Evolutionary conservation across 2,113 vertebrate species (phyloP).

Genomic region (Beaufortia kweichowensis): DNA sequence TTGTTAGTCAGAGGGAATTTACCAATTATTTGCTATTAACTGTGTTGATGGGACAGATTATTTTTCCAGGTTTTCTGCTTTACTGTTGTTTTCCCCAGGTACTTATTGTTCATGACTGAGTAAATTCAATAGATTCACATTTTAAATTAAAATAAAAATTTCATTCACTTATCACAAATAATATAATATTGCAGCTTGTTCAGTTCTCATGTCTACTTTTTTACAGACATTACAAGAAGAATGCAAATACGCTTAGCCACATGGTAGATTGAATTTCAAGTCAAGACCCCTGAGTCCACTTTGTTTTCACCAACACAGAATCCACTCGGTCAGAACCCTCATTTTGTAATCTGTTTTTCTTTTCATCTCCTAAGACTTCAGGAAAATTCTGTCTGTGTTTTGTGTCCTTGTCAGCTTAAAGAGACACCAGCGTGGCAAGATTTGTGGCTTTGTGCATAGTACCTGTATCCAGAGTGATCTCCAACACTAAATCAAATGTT

Average conservation of each 20-base stretch:
- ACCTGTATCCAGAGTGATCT: not conserved
- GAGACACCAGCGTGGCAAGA: not conserved
- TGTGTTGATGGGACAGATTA: too few species aligned
- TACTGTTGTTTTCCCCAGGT: too few species aligned
- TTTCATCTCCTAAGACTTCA: slow-evolving; percentile 51
- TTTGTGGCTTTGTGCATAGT: not conserved
- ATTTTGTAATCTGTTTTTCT: slow-evolving; percentile 57
- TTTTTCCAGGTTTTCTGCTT: too few species aligned
- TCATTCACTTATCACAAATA: not conserved
- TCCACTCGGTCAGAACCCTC: slow-evolving; percentile 50
- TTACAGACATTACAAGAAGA: slow-evolving; percentile 14
- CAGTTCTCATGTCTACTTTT: not conserved
- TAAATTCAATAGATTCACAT: too few species aligned
- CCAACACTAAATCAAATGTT: not conserved
- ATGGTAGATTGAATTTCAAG: slow-evolving; percentile 52
- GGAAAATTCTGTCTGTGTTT: slow-evolving; percentile 47
- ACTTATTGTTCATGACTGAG: too few species aligned
- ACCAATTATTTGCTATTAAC: too few species aligned
- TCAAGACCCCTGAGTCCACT: slow-evolving; percentile 25
- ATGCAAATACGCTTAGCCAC: slow-evolving; percentile 34
- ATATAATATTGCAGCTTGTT: too few species aligned
- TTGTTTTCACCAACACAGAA: slow-evolving; percentile 53
- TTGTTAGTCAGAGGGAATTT: too few species aligned
- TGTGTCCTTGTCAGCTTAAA: slow-evolving; percentile 30
- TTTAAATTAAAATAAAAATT: too few species aligned